Conservation (phyloP, 2,797 vertebrate genomes). For the Limnodromus scolopaceus region DNA sequence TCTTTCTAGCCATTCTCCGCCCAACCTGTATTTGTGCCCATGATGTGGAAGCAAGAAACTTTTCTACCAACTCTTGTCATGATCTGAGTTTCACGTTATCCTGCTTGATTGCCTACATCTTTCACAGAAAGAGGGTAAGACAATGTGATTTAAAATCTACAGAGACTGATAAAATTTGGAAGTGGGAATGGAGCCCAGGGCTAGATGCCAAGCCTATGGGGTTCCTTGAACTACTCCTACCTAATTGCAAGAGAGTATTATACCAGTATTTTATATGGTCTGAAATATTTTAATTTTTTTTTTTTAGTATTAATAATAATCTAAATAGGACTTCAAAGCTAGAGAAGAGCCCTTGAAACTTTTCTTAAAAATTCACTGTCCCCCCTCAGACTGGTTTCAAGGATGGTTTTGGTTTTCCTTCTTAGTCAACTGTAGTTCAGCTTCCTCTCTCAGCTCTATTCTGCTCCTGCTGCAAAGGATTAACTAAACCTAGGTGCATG, state of each 20-base stretch:
- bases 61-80: background rate
- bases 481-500: background rate
- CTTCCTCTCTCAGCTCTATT: background rate
- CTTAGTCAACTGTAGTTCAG: background rate
- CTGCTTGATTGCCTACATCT: background rate
- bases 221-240: background rate
- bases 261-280: background rate
- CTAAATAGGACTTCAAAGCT: background rate
- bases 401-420: background rate
- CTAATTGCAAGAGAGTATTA: background rate
- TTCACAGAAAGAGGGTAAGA: background rate
- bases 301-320: background rate
- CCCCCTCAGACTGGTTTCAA: background rate
- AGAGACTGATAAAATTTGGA: background rate
- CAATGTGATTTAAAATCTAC: background rate
- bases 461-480: background rate
- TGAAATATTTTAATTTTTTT: background rate
- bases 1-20: too few relatives aligned
- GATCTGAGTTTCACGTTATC: background rate
- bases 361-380: background rate
- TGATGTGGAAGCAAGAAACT: background rate
- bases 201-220: background rate
- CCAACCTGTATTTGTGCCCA: background rate
- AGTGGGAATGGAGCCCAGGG: background rate
- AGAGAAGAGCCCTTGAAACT: background rate